phyloP scores from a whole-genome alignment of 2,888 invertebrate species.

The Podotricha telesiphe region DNA sequence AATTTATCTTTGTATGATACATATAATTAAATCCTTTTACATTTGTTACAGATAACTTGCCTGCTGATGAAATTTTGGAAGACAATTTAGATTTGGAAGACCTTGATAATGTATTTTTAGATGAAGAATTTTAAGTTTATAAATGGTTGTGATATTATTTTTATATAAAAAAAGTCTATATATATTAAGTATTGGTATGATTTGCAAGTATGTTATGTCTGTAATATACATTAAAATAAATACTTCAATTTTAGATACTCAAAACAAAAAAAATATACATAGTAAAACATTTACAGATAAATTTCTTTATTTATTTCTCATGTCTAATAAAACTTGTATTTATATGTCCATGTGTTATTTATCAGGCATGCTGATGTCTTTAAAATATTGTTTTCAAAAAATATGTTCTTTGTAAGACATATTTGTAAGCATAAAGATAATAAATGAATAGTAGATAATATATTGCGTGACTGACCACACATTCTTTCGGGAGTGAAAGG shows the following conservation, averaged over 20 bases:
- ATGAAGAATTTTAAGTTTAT: constrained; percentile 52
- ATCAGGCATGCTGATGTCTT: neutral
- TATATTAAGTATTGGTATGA: too few species aligned
- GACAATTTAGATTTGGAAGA: constrained; percentile 61
- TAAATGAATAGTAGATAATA: too few species aligned
- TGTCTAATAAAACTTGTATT: too few species aligned
- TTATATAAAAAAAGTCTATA: neutral
- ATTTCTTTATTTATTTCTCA: neutral
- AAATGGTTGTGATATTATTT: neutral
- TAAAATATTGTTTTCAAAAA: too few species aligned
- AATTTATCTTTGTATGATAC: too few species aligned
- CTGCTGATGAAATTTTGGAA: constrained; percentile 40
- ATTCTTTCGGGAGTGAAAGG: too few species aligned
- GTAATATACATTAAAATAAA: neutral
- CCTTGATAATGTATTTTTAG: constrained; percentile 69
- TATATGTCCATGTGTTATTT: neutral
- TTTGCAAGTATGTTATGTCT: too few species aligned
- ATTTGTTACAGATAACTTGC: constrained; percentile 58
- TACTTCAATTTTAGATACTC: neutral
- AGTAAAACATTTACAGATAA: neutral
- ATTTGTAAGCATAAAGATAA: too few species aligned
- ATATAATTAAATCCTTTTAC: neutral
- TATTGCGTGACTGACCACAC: too few species aligned
- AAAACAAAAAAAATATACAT: neutral
- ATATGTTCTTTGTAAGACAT: too few species aligned